Evolutionary conservation across 2,113 vertebrate genomes (phyloP), one percentile per base, ranked within the genome.

Genomic region (Catagonus wagneri): DNA sequence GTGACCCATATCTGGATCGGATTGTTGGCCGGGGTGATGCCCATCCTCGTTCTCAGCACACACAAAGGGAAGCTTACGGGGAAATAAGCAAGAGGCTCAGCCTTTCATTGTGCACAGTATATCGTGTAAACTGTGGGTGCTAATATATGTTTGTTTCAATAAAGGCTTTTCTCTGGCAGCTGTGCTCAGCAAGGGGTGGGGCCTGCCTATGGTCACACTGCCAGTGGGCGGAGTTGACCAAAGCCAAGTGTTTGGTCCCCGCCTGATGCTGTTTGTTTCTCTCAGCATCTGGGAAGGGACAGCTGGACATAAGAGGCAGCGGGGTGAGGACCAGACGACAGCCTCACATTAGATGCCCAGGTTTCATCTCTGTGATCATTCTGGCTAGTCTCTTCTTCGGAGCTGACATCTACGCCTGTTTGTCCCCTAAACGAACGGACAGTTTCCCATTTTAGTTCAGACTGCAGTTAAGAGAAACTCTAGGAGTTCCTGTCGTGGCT

Each of bases 1-100:
- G 44, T 93, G 87, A 90, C 83, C 90, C 80, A 29, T 23, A 71
- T 95, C 94, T n/a, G 52, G 92, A 69, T 80, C 83, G 63, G 44
- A 75, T 80, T 83, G 58, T 83, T 94, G 92, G 96, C 83, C 66
- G 29, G 36, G 66, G n/a, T 36, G 71, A 90, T 76, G 83, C 65
- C 90, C 78, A 80, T 14, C 2, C 16, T 71, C 34, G 14, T 93
- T 89, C 85, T 72, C 76, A 60, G 44, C 9, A 27, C 25, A 50
- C 60, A 83, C 56, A 71, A 54, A 83, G 89, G 85, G 54, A 93
- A 68, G 27, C 86, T 86, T 94, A 63, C 81, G 14, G 36, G 32
- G 10, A 87, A 93, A 75, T 65, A 65, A 89, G 12, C 58, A 83
- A 95, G 95, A 76, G 44, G 3, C 52, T 89, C 54, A 44, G n/a